These are phyloP conservation scores for Anhinga rufa DNA, from an alignment of 2,113 vertebrate species.

Conservation along the genomic window DNA sequence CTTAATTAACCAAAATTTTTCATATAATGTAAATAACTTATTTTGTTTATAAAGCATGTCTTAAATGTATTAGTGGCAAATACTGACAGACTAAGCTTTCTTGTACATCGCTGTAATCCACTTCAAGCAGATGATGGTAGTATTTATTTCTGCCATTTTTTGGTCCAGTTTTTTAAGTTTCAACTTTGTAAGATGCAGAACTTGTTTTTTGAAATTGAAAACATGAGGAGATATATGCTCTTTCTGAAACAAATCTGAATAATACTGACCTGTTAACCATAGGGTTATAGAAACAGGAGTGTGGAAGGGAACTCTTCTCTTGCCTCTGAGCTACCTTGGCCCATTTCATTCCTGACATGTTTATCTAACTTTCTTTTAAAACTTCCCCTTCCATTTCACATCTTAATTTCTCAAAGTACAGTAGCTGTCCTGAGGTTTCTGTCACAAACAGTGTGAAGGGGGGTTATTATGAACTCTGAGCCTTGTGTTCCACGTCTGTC, in stretches of 20 bases:
- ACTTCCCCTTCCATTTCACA: neutral
- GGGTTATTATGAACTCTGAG: neutral
- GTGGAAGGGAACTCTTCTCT: neutral
- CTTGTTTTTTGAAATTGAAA: neutral
- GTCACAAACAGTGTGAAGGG: neutral
- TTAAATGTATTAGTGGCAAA: neutral
- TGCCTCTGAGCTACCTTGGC: neutral
- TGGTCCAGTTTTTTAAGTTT: neutral
- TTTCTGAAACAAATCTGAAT: neutral
- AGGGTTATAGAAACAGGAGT: neutral
- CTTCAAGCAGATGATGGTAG: neutral
- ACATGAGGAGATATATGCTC: neutral
- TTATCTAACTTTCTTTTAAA: neutral
- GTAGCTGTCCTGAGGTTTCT: neutral
- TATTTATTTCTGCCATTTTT: neutral
- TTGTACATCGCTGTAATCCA: neutral
- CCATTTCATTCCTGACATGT: neutral
- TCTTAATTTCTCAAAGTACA: neutral
- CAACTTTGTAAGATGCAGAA: neutral
- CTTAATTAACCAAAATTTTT: neutral
- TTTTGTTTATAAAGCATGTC: neutral
- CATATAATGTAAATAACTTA: neutral
- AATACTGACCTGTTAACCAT: neutral
- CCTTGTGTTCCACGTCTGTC: neutral
- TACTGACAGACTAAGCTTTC: neutral